Base-by-base conservation (phyloP, 2,888 invertebrate genomes). In the Drepanosiphum platanoidis region DNA sequence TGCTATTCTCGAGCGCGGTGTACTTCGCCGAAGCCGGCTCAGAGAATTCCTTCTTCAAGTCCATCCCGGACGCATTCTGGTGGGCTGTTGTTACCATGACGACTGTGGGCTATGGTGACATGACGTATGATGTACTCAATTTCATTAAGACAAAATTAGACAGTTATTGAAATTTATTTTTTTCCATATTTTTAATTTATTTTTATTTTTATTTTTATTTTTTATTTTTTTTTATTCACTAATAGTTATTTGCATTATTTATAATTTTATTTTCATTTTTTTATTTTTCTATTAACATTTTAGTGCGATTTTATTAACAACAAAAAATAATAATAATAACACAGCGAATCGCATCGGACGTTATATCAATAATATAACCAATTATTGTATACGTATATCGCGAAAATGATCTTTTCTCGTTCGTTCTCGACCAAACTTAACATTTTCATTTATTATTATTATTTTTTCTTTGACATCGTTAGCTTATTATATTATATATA, bases 21-120 rank as follows among this genome's bases (percentile, higher is more conserved):
- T 99, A 99, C 95, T 99, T 99, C 94, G 99, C 99, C 92, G 99
- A 99, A 94, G 98, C 98, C 92, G 98, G 98, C 93, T 97, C 97
- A 92, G 97, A 97, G 94, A 96, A 97, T 93, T 98, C 98, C 92
- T 97, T 97, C 95, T 99, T 99, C 95, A 97, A 97, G 94, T 98
- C 97, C 93, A 99, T 99, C 94, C 99, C 99, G 91, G 98, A 98
- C 94, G 98, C 98, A 93, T 98, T 98, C 94, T 98, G 98, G 98
- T 99, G 98, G 98, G 97, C 97, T 92, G 97, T 99, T 92, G 98
- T 99, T 92, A 99, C 96, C 93, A 96, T 96, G 96, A 96, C 96
- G 92, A 99, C 98, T 92, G 99, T 99, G 92, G 99, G 99, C 93
- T 99, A 99, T 94, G 98, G 98, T 93, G 98, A 99, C 94, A 99